These are phyloP conservation scores for Petrophora chlorosata DNA, from an alignment of 2,888 invertebrate species.

Conservation along the genomic window DNA sequence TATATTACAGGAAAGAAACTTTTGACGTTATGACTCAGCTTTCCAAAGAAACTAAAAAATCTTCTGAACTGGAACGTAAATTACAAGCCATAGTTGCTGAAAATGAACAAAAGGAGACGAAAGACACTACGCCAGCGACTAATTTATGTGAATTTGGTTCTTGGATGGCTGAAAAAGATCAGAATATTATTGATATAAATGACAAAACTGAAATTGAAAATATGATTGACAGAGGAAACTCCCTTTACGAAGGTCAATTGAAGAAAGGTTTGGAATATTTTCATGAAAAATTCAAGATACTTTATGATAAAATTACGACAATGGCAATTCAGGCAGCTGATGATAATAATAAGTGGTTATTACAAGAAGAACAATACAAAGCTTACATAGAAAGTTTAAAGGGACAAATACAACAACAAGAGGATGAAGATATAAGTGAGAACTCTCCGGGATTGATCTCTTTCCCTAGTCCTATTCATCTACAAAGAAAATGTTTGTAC, in stretches of 20 bases:
- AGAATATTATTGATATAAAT: slow-evolving; percentile 50
- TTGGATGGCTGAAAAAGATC: slow-evolving; percentile 62
- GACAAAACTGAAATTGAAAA: slow-evolving; percentile 54
- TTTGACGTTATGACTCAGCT: slow-evolving; percentile 66
- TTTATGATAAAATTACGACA: slow-evolving; percentile 73
- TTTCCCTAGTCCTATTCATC: slow-evolving; percentile 42
- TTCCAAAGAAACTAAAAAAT: slow-evolving; percentile 64
- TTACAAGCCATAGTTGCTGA: slow-evolving; percentile 54
- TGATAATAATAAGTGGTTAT: slow-evolving; percentile 68
- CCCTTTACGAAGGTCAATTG: slow-evolving; percentile 60
- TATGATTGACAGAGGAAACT: slow-evolving; percentile 50
- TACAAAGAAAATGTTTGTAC: slow-evolving; percentile 73
- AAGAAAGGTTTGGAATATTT: slow-evolving; percentile 69
- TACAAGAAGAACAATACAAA: slow-evolving; percentile 74
- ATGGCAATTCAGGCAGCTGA: slow-evolving; percentile 71
- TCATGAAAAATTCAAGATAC: slow-evolving; percentile 66
- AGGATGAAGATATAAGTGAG: slow-evolving; percentile 65
- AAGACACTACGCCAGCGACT: slow-evolving; percentile 24
- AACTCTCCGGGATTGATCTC: slow-evolving; percentile 65
- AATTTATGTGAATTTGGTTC: slow-evolving; percentile 60
- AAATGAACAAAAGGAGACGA: slow-evolving; percentile 37
- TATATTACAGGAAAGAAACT: slow-evolving; percentile 67
- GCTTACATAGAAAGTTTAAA: slow-evolving; percentile 72
- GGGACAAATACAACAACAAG: slow-evolving; percentile 50
- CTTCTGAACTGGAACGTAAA: slow-evolving; percentile 60